Percentiles rank a stretch among this genome's conserved stretches.
Evolutionary conservation across 1,140 invertebrate genomes (phyloP).

Genomic region (Cardiocondyla obscurior): DNA sequence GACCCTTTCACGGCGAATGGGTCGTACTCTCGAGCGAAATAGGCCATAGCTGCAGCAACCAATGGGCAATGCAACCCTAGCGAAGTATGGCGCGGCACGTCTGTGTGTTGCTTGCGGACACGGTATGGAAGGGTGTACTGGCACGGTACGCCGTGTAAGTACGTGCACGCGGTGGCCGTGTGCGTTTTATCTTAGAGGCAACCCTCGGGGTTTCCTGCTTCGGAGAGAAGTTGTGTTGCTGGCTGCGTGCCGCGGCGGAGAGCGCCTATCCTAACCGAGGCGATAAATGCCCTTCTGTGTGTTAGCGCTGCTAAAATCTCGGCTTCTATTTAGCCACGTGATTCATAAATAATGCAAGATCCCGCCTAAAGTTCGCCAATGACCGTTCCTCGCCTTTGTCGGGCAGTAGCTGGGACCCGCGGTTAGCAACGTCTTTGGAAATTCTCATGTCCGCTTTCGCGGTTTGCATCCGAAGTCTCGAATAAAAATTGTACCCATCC

Average conservation of each 20-base stretch:
- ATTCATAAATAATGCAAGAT: slow-evolving; percentile 79
- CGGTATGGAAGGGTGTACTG: slow-evolving; percentile 13
- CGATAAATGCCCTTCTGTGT: slow-evolving; percentile 73
- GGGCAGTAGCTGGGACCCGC: not conserved
- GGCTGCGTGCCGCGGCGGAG: slow-evolving; percentile 65
- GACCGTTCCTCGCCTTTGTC: not conserved
- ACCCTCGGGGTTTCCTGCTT: slow-evolving; percentile 64
- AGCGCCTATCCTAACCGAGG: slow-evolving; percentile 72
- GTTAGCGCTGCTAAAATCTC: slow-evolving; percentile 77
- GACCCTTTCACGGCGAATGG: slow-evolving; percentile 81
- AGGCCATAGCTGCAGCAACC: slow-evolving; percentile 83
- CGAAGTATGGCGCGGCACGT: slow-evolving; percentile 56
- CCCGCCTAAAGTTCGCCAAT: slow-evolving; percentile 59
- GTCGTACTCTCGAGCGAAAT: slow-evolving; percentile 83
- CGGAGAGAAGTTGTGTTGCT: slow-evolving; percentile 63
- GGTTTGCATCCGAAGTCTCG: not conserved
- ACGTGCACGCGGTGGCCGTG: slow-evolving; percentile 59
- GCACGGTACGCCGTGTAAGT: not conserved
- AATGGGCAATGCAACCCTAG: slow-evolving; percentile 81
- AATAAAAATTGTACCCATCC: not conserved
- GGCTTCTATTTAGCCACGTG: slow-evolving; percentile 77
- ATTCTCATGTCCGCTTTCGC: not conserved
- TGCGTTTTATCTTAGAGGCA: slow-evolving; percentile 69
- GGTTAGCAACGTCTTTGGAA: not conserved
- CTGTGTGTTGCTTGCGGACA: slow-evolving; percentile 38